phyloP scores from a whole-genome alignment of 92 coral and sea anemone genomes.

The Umimayanthus kanabou region DNA sequence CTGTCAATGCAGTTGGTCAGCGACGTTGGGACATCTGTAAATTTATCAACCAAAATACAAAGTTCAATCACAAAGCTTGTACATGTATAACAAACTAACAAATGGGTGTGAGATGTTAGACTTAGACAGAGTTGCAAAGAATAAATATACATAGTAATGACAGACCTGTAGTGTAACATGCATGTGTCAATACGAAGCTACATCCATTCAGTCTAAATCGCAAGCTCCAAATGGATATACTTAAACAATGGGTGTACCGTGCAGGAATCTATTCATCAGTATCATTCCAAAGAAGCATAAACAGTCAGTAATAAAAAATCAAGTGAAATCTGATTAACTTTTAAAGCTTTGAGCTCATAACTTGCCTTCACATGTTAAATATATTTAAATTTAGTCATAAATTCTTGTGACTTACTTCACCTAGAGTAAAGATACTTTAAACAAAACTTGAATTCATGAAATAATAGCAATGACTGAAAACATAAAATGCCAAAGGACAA shows the following conservation, averaged over 20 bases:
- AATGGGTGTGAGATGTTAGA: background rate
- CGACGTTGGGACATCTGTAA: slow-evolving; percentile 81
- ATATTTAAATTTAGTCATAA: no score
- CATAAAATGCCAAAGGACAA: background rate
- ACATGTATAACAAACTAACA: background rate
- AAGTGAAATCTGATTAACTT: background rate
- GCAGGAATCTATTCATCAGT: no score
- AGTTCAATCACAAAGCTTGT: background rate
- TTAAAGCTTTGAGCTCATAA: no score
- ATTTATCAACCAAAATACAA: background rate
- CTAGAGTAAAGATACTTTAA: background rate
- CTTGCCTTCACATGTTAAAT: no score
- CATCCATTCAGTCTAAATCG: no score
- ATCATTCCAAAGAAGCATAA: background rate
- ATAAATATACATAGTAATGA: no score
- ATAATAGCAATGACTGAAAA: no score
- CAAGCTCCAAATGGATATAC: background rate
- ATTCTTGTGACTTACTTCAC: background rate
- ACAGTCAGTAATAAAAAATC: no score
- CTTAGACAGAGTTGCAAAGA: background rate
- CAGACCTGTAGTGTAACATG: background rate
- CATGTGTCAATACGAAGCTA: no score
- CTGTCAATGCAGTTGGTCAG: slow-evolving; percentile 87
- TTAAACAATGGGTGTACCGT: background rate
- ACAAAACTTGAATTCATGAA: no score